These are phyloP conservation scores for Sinella curviseta DNA, from an alignment of 1,140 invertebrate species.

Conservation along the genomic window DNA sequence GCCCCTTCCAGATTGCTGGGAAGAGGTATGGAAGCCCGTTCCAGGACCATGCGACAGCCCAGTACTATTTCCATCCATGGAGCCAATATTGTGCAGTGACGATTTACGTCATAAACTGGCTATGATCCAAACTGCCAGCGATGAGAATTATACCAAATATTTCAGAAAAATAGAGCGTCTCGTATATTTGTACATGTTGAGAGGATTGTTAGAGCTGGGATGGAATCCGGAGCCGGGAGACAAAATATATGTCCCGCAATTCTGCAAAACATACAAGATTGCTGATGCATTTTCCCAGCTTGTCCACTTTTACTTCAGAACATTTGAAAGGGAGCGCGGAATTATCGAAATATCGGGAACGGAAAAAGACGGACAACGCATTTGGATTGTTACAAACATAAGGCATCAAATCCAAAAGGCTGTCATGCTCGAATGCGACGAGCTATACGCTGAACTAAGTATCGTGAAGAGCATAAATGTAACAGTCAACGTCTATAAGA, in stretches of 20 bases:
- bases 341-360: background rate
- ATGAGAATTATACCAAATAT: background rate
- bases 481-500: background rate
- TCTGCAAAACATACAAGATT: background rate
- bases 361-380: background rate
- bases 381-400: no score
- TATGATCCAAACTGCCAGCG: background rate
- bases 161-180: background rate
- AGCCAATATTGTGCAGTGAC: background rate
- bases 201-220: background rate
- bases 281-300: background rate
- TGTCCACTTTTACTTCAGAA: background rate
- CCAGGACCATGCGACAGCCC: background rate
- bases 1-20: background rate
- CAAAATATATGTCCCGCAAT: background rate
- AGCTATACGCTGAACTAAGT: no score
- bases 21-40: slow-evolving; percentile 3
- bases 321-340: background rate
- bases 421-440: no score
- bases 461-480: no score
- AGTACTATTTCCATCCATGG: background rate
- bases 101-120: background rate
- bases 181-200: background rate
- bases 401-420: no score
- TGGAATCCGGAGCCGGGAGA: background rate